Evolutionary conservation across 2,888 invertebrate species (phyloP).

Genomic region (Heteromurus nitidus): DNA sequence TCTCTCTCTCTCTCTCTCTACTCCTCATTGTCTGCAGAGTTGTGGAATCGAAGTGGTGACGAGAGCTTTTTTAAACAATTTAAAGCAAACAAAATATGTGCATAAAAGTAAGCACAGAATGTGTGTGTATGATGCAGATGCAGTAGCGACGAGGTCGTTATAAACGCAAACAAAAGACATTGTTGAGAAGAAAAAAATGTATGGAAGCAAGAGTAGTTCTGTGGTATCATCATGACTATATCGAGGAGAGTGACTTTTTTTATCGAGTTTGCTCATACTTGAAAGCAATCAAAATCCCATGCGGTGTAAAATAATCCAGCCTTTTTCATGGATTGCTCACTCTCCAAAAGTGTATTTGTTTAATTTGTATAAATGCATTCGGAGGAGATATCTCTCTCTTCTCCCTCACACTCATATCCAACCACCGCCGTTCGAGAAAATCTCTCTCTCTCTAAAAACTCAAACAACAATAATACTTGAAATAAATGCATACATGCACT

Average conservation of each 20-base stretch:
- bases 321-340: conserved; percentile 9
- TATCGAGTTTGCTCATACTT: neutral
- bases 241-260: conserved; percentile 2
- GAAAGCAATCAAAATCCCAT: conserved; percentile 48
- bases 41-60: neutral
- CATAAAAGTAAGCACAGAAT: neutral
- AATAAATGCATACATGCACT: conserved; percentile 33
- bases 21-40: too few relatives aligned
- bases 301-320: too few relatives aligned
- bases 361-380: conserved; percentile 6
- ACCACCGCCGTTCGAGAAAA: too few relatives aligned
- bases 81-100: neutral
- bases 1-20: too few relatives aligned
- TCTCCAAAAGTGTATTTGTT: neutral
- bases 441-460: conserved; percentile 32
- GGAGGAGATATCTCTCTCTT: conserved; percentile 21
- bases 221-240: neutral
- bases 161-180: conserved; percentile 32
- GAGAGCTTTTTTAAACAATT: neutral
- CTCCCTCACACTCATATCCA: too few relatives aligned
- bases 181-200: neutral
- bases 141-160: neutral
- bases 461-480: conserved; percentile 39
- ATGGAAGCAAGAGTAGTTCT: neutral
- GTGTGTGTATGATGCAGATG: too few relatives aligned